Percentiles rank a stretch among this genome's conserved stretches.
These are phyloP conservation scores for Polypterus senegalus DNA, from an alignment of 2,113 vertebrate species.

Conservation along the genomic window DNA sequence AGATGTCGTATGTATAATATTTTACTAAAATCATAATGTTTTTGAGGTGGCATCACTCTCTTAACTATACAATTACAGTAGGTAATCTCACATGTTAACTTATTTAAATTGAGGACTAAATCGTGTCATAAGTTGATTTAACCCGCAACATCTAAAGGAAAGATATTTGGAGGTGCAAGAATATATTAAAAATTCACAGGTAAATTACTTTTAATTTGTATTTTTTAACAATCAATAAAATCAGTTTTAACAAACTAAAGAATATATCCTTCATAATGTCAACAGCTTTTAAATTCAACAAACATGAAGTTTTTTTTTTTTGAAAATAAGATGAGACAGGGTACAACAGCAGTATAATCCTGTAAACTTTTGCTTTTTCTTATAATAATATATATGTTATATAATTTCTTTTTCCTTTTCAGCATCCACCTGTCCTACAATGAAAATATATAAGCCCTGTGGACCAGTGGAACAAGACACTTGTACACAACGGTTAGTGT, in stretches of 20 bases:
- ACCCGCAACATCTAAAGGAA: too few relatives aligned
- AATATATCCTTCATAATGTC: not conserved
- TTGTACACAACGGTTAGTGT: constrained; percentile 66
- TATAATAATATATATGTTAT: too few relatives aligned
- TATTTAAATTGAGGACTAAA: not conserved
- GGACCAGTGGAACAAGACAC: constrained; percentile 55
- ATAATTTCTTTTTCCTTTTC: constrained; percentile 13
- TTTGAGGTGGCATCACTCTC: not conserved
- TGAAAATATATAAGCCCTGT: constrained; percentile 72
- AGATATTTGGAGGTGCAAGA: too few relatives aligned
- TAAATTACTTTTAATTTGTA: constrained; percentile 8
- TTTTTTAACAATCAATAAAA: not conserved
- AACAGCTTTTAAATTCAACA: not conserved
- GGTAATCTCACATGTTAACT: not conserved
- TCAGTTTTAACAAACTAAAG: too few relatives aligned
- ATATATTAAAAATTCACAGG: too few relatives aligned
- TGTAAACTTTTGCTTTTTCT: too few relatives aligned
- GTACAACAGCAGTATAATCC: too few relatives aligned
- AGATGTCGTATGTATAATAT: constrained; percentile 57
- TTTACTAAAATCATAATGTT: not conserved
- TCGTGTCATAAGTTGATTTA: constrained; percentile 2
- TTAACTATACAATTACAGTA: not conserved
- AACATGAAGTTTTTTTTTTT: not conserved
- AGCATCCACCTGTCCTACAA: constrained; percentile 55
- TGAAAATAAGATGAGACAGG: not conserved